Evolutionary conservation across 2,797 vertebrate genomes (phyloP).

Genomic region (Acrossocheilus fasciatus): DNA sequence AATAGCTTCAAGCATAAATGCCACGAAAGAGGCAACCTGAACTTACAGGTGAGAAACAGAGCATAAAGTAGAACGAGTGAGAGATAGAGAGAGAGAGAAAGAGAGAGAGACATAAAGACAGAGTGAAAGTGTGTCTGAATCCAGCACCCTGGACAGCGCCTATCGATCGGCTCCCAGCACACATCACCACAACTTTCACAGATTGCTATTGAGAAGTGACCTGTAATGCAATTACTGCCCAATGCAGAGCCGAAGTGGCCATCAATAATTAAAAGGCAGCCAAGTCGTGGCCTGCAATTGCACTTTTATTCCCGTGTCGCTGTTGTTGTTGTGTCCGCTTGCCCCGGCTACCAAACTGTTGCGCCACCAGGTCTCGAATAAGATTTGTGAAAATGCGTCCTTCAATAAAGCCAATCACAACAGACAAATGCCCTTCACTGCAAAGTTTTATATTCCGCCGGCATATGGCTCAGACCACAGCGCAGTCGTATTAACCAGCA

Average conservation of each 20-base stretch:
- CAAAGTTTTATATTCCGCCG: conserved; percentile 67
- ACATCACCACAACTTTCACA: conserved; percentile 97
- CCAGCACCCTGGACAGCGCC: conserved; percentile 87
- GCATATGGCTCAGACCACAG: conserved; percentile 58
- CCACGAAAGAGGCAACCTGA: not conserved
- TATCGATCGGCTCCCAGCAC: conserved; percentile 96
- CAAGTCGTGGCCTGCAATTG: conserved; percentile 73
- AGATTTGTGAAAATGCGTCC: conserved; percentile 68
- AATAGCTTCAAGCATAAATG: not conserved
- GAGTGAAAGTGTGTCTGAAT: conserved; percentile 69
- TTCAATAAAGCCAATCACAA: conserved; percentile 62
- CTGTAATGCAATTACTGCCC: conserved; percentile 99
- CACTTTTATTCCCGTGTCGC: conserved; percentile 66
- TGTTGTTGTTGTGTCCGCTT: conserved; percentile 76
- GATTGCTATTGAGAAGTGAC: conserved; percentile 99
- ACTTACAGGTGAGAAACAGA: conserved; percentile 34
- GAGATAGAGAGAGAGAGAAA: conserved; percentile 1
- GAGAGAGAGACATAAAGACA: conserved; percentile 20
- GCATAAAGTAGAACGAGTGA: not conserved
- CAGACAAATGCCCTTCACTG: conserved; percentile 61
- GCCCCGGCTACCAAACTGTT: conserved; percentile 75
- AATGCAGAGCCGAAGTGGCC: conserved; percentile 90
- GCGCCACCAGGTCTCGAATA: conserved; percentile 63
- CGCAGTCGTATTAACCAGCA: conserved; percentile 46
- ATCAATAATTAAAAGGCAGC: conserved; percentile 98